Conservation (phyloP, 2,797 vertebrate genomes). For the Borostomias antarcticus region DNA sequence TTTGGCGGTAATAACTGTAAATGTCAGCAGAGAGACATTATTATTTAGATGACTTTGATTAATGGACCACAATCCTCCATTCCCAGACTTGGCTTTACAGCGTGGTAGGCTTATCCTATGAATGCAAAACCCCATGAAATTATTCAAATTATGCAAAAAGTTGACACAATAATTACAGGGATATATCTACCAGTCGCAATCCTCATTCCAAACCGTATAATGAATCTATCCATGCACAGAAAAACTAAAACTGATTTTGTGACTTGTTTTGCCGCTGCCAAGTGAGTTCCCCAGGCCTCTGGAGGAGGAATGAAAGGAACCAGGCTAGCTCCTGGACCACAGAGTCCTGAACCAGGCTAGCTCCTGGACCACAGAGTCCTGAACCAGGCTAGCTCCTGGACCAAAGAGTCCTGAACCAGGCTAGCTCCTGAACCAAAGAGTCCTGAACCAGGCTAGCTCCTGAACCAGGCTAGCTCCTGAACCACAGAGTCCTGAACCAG, state of each 20-base stretch:
- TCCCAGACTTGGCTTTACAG: not conserved
- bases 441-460: no score
- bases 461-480: no score
- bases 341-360: no score
- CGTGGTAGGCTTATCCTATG: no score
- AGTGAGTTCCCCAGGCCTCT: not conserved
- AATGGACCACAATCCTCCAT: not conserved
- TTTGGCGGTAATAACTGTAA: not conserved
- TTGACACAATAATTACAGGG: not conserved
- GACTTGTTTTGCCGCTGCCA: not conserved
- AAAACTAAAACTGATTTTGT: not conserved
- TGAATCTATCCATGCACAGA: not conserved
- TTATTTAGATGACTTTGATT: not conserved
- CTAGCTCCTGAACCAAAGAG: no score
- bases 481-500: no score
- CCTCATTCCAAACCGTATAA: not conserved
- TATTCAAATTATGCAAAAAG: slow-evolving; percentile 3
- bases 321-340: not conserved
- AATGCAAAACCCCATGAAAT: not conserved
- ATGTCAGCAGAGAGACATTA: not conserved
- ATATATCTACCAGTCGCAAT: not conserved
- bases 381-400: no score
- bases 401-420: no score
- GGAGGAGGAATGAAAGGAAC: not conserved
- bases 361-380: no score